phyloP scores from a whole-genome alignment of 1,140 invertebrate species.

The Lepidurus apus region DNA sequence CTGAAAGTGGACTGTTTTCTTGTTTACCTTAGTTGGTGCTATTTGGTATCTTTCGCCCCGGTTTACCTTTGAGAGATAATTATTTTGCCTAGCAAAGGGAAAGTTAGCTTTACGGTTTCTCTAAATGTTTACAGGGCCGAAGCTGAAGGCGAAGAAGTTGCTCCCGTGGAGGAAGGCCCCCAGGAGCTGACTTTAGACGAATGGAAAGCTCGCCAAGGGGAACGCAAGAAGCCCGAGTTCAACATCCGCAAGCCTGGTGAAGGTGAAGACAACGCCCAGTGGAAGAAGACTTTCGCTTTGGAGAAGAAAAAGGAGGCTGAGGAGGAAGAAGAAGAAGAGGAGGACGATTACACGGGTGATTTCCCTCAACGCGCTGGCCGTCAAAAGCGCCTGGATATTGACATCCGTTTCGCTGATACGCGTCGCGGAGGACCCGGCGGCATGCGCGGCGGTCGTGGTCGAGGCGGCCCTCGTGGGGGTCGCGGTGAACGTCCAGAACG shows the following conservation, averaged over 20 bases:
- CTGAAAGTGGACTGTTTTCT: background rate
- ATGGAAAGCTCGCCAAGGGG: constrained; percentile 72
- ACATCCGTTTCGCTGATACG: constrained; percentile 80
- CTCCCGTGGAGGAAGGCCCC: constrained; percentile 39
- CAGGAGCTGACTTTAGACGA: constrained; percentile 75
- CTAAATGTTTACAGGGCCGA: constrained; percentile 46
- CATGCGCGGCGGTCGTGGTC: constrained; percentile 46
- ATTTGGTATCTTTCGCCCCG: background rate
- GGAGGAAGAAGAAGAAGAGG: constrained; percentile 54
- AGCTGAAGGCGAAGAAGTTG: constrained; percentile 59
- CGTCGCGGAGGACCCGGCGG: constrained; percentile 61
- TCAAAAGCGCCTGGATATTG: constrained; percentile 80
- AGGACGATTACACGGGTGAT: constrained; percentile 49
- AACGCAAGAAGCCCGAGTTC: constrained; percentile 71
- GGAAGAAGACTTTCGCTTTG: constrained; percentile 84
- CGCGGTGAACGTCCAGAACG: constrained; percentile 36
- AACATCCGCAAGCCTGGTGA: constrained; percentile 87
- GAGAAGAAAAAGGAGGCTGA: constrained; percentile 70
- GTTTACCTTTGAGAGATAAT: background rate
- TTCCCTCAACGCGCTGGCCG: constrained; percentile 80
- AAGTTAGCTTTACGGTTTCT: background rate
- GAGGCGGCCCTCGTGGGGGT: constrained; percentile 41
- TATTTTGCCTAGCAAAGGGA: background rate
- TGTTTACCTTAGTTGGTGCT: background rate
- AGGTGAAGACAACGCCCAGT: constrained; percentile 81